A percentile compares a stretch with the other conserved stretches of the same genome.
Conservation (phyloP, 1,140 invertebrate genomes). For the Lithobius niger region DNA sequence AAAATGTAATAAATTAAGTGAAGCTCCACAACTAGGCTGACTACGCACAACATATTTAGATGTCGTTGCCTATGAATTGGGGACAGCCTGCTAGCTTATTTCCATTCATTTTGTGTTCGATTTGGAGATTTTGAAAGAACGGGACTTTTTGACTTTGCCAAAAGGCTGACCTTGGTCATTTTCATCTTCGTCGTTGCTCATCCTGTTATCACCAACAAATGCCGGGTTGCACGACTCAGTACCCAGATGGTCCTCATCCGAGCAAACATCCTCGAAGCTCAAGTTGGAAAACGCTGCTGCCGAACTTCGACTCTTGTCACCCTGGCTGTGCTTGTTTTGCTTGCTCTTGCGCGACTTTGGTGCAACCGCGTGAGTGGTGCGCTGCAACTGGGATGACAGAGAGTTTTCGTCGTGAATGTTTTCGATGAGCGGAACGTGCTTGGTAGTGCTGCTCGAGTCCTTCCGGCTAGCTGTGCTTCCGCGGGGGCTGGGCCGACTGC, state of each 20-base stretch:
- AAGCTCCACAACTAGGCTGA: too few relatives aligned
- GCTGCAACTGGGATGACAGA: not conserved
- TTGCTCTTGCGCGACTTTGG: conserved; percentile 14
- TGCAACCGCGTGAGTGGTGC: not conserved
- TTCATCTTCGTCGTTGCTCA: conserved; percentile 2
- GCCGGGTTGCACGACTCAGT: conserved; percentile 2
- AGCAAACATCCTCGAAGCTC: conserved; percentile 63
- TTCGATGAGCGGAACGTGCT: not conserved
- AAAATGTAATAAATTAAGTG: too few relatives aligned
- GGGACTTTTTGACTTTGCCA: not conserved
- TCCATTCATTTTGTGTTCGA: not conserved
- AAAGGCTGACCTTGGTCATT: not conserved
- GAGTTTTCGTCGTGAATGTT: not conserved
- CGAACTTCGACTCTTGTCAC: conserved; percentile 16
- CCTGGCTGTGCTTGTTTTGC: conserved; percentile 15
- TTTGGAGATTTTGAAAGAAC: not conserved
- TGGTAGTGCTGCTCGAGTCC: not conserved
- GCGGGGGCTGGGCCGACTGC: not conserved
- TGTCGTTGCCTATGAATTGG: too few relatives aligned
- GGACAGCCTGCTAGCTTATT: too few relatives aligned
- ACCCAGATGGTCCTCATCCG: conserved; percentile 40
- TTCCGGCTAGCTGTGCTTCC: not conserved
- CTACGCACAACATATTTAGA: too few relatives aligned
- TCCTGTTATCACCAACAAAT: not conserved
- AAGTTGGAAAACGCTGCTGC: conserved; percentile 54